Evolutionary conservation across 2,888 invertebrate species (phyloP).

Genomic region (Polietes domitor): DNA sequence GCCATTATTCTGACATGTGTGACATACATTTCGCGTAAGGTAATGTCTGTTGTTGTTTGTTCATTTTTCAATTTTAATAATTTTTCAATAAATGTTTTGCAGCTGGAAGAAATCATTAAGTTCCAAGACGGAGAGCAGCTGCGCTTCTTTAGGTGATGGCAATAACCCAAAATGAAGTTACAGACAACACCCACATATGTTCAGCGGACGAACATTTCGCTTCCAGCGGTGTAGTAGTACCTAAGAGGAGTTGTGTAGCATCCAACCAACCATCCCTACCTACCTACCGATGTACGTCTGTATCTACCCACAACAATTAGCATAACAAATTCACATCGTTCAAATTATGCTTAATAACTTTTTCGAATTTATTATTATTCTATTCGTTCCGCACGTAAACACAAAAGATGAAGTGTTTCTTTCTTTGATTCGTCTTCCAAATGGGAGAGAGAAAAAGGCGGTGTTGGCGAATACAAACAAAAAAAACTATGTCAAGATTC

Average conservation of each 20-base stretch:
- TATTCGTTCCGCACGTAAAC: conserved; percentile 3
- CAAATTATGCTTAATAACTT: conserved; percentile 17
- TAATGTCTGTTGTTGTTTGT: neutral
- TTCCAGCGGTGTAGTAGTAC: neutral
- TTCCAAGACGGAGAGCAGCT: neutral
- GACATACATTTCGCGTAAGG: neutral
- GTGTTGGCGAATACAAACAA: neutral
- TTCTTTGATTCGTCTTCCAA: no score
- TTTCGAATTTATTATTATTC: neutral
- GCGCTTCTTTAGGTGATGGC: neutral
- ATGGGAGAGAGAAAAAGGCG: neutral
- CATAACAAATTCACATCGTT: conserved; percentile 7
- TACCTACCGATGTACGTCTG: neutral
- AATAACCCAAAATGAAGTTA: conserved; percentile 13
- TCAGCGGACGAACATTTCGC: neutral
- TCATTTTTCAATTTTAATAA: no score
- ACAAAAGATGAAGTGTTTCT: conserved; percentile 21
- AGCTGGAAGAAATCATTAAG: neutral
- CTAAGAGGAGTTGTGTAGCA: neutral
- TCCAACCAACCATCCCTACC: neutral
- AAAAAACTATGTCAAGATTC: conserved; percentile 25
- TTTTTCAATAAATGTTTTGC: no score
- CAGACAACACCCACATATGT: neutral
- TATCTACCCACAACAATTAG: conserved; percentile 3
- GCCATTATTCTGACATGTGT: neutral